Evolutionary conservation across 1,140 invertebrate species (phyloP).

Genomic region (Uloborus diversus): DNA sequence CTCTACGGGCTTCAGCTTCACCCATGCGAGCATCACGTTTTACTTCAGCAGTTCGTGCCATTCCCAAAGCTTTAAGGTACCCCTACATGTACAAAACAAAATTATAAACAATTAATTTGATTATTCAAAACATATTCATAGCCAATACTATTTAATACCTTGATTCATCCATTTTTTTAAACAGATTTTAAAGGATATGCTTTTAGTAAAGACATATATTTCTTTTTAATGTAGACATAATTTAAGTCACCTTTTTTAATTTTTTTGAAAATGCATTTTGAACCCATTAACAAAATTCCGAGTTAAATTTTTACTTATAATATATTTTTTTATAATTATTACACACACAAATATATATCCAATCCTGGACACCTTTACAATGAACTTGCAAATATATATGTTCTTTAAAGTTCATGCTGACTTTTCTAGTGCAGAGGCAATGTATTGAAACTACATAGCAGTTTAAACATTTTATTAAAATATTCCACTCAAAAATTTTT

Average conservation of each 20-base stretch:
- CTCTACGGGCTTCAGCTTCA: constrained; percentile 88
- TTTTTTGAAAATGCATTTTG: not conserved
- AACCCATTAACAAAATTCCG: too few species aligned
- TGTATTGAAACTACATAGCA: too few species aligned
- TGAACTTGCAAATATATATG: too few species aligned
- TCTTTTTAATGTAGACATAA: not conserved
- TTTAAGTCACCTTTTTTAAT: not conserved
- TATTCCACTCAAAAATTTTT: too few species aligned
- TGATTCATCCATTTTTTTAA: not conserved
- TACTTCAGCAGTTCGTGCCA: constrained; percentile 96
- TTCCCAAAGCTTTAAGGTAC: constrained; percentile 92
- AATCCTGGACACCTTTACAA: too few species aligned
- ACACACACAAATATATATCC: too few species aligned
- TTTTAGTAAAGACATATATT: not conserved
- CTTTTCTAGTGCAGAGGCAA: too few species aligned
- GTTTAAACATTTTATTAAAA: too few species aligned
- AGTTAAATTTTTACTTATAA: too few species aligned
- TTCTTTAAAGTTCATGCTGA: too few species aligned
- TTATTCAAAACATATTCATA: not conserved
- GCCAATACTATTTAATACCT: too few species aligned
- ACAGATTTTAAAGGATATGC: not conserved
- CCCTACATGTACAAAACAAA: constrained; percentile 72
- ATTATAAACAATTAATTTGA: not conserved
- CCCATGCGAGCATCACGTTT: constrained; percentile 95
- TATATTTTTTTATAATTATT: too few species aligned